phyloP scores from a whole-genome alignment of 2,888 invertebrate species.

The Penaeus monodon region DNA sequence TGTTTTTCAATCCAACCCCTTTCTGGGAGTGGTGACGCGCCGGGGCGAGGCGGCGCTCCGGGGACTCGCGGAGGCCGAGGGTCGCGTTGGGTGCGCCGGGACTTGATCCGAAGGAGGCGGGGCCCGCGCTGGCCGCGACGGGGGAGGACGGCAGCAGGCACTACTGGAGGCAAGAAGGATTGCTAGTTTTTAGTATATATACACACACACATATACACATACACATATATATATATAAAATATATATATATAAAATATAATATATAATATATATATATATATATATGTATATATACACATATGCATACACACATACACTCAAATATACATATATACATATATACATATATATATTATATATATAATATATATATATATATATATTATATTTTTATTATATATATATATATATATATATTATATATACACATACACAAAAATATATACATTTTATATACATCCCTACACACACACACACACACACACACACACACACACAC shows the following conservation, averaged over 20 bases:
- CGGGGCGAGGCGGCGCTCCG: slow-evolving; percentile 34
- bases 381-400: background rate
- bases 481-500: background rate
- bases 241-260: slow-evolving; percentile 6
- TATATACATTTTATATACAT: background rate
- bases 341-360: background rate
- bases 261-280: background rate
- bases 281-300: background rate
- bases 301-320: background rate
- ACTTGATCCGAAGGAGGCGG: too few species aligned
- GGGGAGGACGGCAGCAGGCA: too few species aligned
- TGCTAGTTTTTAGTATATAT: background rate
- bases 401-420: background rate
- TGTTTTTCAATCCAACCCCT: slow-evolving; percentile 53
- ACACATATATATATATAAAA: slow-evolving; percentile 1
- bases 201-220: background rate
- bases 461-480: background rate
- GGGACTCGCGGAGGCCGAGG: background rate
- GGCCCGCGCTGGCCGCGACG: too few species aligned
- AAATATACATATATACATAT: background rate
- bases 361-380: background rate
- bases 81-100: too few species aligned
- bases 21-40: slow-evolving; percentile 27
- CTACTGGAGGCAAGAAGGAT: too few species aligned
- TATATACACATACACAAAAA: background rate